Evolutionary conservation across 2,888 invertebrate species (phyloP).

Genomic region (Aradus depressus): DNA sequence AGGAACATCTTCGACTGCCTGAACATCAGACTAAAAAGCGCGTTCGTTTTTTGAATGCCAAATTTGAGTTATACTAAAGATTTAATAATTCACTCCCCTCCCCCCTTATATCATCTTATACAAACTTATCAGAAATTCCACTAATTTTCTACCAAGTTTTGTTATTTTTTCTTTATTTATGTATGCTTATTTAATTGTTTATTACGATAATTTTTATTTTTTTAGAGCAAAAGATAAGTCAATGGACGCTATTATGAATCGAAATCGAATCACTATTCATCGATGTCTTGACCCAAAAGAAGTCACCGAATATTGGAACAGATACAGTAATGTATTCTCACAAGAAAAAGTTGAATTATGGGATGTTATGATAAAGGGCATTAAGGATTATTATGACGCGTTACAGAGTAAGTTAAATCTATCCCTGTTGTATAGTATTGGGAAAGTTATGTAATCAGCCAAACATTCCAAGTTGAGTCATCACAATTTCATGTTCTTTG

Average conservation of each 20-base stretch:
- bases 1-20: too few relatives aligned
- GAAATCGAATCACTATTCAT: slow-evolving; percentile 2
- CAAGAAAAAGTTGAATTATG: slow-evolving; percentile 54
- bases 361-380: slow-evolving; percentile 52
- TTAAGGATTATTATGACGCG: slow-evolving; percentile 52
- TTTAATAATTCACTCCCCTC: too few relatives aligned
- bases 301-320: slow-evolving; percentile 54
- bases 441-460: too few relatives aligned
- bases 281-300: slow-evolving; percentile 37
- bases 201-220: neutral
- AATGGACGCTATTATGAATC: slow-evolving; percentile 3
- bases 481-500: too few relatives aligned
- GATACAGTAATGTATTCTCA: slow-evolving; percentile 50
- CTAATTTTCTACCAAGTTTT: neutral
- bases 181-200: neutral
- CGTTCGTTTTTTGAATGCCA: too few relatives aligned
- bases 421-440: too few relatives aligned
- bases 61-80: too few relatives aligned
- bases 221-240: slow-evolving; percentile 1
- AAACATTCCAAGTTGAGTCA: too few relatives aligned
- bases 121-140: too few relatives aligned
- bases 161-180: slow-evolving; percentile 2
- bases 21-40: too few relatives aligned
- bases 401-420: slow-evolving; percentile 48
- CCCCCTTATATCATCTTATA: too few relatives aligned